Percentiles rank a stretch among this genome's conserved stretches.
phyloP scores from a whole-genome alignment of 2,888 invertebrate species.

The Catocala nupta region DNA sequence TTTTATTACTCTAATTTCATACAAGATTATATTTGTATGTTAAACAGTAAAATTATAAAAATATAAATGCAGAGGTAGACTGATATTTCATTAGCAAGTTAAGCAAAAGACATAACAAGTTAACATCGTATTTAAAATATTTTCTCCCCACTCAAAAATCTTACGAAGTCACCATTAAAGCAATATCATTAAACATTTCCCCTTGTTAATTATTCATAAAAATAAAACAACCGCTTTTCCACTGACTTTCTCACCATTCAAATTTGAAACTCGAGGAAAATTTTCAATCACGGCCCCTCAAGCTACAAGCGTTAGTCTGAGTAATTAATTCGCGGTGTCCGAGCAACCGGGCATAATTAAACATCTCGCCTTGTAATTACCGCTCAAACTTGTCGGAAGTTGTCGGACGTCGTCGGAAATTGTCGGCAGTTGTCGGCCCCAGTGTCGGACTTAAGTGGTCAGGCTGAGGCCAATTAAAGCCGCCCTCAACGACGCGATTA shows the following conservation, averaged over 20 bases:
- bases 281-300: constrained; percentile 64
- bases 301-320: constrained; percentile 62
- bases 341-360: constrained; percentile 81
- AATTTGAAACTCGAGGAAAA: constrained; percentile 51
- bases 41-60: too few species aligned
- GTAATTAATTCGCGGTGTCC: constrained; percentile 83
- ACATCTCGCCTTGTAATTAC: constrained; percentile 86
- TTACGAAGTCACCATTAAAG: constrained; percentile 24
- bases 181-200: constrained; percentile 54
- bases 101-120: constrained; percentile 11
- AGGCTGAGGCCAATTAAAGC: constrained; percentile 78
- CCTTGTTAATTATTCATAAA: constrained; percentile 57
- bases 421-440: constrained; percentile 70
- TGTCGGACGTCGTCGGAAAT: constrained; percentile 69
- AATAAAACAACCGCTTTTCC: constrained; percentile 47
- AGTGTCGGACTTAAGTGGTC: constrained; percentile 72
- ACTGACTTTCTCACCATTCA: constrained; percentile 22
- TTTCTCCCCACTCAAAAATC: constrained; percentile 20
- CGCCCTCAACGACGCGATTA: constrained; percentile 81
- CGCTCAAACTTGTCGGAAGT: constrained; percentile 75
- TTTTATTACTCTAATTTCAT: too few species aligned
- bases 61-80: too few species aligned
- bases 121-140: constrained; percentile 15
- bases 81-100: neutral
- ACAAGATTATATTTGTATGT: too few species aligned